Base-by-base conservation (phyloP, 92 coral and sea anemone genomes). In the Paramuricea clavata region DNA sequence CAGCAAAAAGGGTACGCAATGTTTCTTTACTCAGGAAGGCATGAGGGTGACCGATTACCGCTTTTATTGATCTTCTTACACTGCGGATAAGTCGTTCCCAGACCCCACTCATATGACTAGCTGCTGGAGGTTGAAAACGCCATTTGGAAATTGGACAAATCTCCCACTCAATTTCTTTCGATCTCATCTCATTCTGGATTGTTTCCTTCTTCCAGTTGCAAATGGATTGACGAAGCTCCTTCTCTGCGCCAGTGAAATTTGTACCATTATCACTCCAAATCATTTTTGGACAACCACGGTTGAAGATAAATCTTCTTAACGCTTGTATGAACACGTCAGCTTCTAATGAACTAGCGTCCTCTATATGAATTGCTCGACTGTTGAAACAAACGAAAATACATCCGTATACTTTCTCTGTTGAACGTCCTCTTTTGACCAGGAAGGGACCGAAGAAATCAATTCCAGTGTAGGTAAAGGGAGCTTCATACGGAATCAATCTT, bases 41-140 rank as follows among this genome's bases (percentile, higher is more conserved):
- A 56, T 81, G 6, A 6, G 85, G 91, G 72, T 84, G 78, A 36
- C 94, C 91, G 10, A 87, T 82, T 74, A 91, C 74, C 16, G 89
- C 91, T 21, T 78, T 87, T 89, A 91, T 87, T 25, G 85, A 78
- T 61, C 49, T 83, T 31, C 94, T 76, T 15, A 87, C 91, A 73
- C 93, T 91, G 76, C 94, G 49, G 31, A 87, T 91, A 6, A 91
- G 87, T 28, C 94, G 78, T 72, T 91, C 94, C 91, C 91, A 91
- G 0, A 91, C 91, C 26, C 89, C 94, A 21, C 91, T 87, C 91
- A 87, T 81, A 35, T 85, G 87, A 52, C 93, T 90, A 4, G 90
- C 93, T 16, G 83, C 54, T 15, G 93, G 93, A 54, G 93, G 90
- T 67, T 90, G 93, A 34, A 90, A 90, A n/a, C 74, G 71, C 91